Evolutionary conservation across 2,888 invertebrate genomes (phyloP), one percentile per base, ranked within the genome.

Genomic region (Cancer borealis): DNA sequence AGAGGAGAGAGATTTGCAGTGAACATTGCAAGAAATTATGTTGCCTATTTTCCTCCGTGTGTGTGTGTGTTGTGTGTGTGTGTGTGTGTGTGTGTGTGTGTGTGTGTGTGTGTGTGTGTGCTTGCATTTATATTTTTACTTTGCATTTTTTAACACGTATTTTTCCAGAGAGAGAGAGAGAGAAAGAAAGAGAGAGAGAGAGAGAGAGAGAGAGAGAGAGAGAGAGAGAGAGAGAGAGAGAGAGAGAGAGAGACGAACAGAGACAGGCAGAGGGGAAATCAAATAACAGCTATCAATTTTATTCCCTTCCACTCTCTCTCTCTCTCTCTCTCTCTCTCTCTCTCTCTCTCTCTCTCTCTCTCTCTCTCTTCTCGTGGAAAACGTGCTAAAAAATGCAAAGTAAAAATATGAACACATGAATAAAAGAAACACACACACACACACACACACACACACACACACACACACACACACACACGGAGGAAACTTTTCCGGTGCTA

Each of bases 391-490:
- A 73, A n/a, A 79, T 26, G 79, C 79, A 79, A 10, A 30, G 30
- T 79, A 79, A 79, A 79, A 79, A 79, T 79, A 88, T 88, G 88
- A 47, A 46, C 47, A 46, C n/a, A n/a, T 88, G 26, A 88, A 88
- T 88, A 46, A 88, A 88, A 88, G 12, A 30, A 79, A 79, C 30
- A 3, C 79, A 79, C 79, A 79, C 79, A 21, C 88, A 46, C 88
- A 47, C 47, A 47, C 47, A 46, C 21, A 45, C 45, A 39, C 88
- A 45, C 47, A 88, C 46, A 88, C 47, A 45, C 88, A 88, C 46
- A 46, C 88, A 47, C 88, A 45, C 46, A 14, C 5, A 87, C 10
- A 87, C 12, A 30, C 1, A 66, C 17, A 66, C 17, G 4, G 17
- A 21, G 21, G 10, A 26, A n/a, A 12, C 21, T 88, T 47, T 47